These are phyloP conservation scores for Caenorhabditis afra DNA, from an alignment of 2,888 invertebrate species.

Conservation along the genomic window DNA sequence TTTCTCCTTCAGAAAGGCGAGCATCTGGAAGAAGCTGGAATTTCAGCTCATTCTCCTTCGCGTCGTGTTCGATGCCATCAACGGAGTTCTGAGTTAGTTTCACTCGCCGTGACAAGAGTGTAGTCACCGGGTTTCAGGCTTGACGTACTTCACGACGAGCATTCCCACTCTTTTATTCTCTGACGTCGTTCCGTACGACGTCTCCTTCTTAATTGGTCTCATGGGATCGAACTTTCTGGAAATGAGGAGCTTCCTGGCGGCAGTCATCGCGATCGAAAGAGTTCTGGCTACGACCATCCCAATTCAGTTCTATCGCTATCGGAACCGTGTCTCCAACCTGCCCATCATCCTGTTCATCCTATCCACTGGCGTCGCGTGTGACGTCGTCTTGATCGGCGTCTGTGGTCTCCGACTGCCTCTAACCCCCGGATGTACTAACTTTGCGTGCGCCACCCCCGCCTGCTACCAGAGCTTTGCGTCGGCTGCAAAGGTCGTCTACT, in stretches of 20 bases:
- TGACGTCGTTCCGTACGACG: slow-evolving; percentile 22
- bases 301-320: slow-evolving; percentile 20
- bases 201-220: slow-evolving; percentile 21
- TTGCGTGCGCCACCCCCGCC: slow-evolving; percentile 16
- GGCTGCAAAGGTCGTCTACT: slow-evolving; percentile 14
- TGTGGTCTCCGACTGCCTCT: slow-evolving; percentile 25
- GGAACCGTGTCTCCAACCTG: slow-evolving; percentile 20
- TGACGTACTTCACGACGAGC: slow-evolving; percentile 13
- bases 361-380: slow-evolving; percentile 5
- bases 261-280: slow-evolving; percentile 33
- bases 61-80: slow-evolving; percentile 28
- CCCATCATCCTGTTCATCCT: slow-evolving; percentile 27
- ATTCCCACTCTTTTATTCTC: slow-evolving; percentile 15
- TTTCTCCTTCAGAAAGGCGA: slow-evolving; percentile 8
- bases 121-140: slow-evolving; percentile 4
- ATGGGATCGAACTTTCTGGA: slow-evolving; percentile 16
- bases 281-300: slow-evolving; percentile 19
- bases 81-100: slow-evolving; percentile 17
- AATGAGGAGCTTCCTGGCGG: slow-evolving; percentile 43
- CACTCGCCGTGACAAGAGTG: neutral
- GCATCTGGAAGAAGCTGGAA: slow-evolving; percentile 32
- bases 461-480: slow-evolving; percentile 11
- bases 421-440: slow-evolving; percentile 2
- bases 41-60: slow-evolving; percentile 32
- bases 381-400: slow-evolving; percentile 22